Base-by-base conservation (phyloP, 1,140 invertebrate genomes). In the Drosophila santomea region DNA sequence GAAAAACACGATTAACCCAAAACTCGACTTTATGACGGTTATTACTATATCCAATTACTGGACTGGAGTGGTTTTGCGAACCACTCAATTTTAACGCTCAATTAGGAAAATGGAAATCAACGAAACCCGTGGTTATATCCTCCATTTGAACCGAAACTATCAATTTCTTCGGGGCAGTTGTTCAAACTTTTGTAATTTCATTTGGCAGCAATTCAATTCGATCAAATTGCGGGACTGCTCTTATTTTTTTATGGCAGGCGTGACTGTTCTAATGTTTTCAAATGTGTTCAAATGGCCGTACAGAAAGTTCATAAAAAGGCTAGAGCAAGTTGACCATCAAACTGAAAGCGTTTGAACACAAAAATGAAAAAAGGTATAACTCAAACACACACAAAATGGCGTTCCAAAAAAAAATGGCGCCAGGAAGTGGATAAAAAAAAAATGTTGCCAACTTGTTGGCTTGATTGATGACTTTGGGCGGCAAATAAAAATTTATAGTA, bases 151-250 rank as follows among this genome's bases (percentile, higher is more conserved):
- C 15, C 32, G 28, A 68, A 68, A 68, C 64, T 68, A 68, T 68
- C 64, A 68, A 66, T 68, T 68, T 38, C 38, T 44, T 45, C 5
- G 38, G 25, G 39, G 25, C 28, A 38, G 11, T 36, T 67, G 35
- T 43, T 17, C 47, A 36, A 68, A 66, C 47, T 68, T 68, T 10
- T 54, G 64, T 68, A 68, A 68, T 68, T 68, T 54, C 47, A 64
- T 64, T 68, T 66, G 61, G 20, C 60, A 66, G 64, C 64, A 68
- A 71, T 71, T 69, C 38, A 20, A 69, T 71, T 69, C 28, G 64
- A 14, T 48, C 20, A 25, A 48, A 47, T 64, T 58, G 32, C 17
- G 23, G 66, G 28, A 11, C 43, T 45, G 11, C 43, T 15, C 20
- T 28, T 48, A 36, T 36, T 39, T 36, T 38, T 51, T 52, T 43